Evolutionary conservation across 2,113 vertebrate species (phyloP), one percentile per base, ranked within the genome.

Genomic region (Psophia crepitans): DNA sequence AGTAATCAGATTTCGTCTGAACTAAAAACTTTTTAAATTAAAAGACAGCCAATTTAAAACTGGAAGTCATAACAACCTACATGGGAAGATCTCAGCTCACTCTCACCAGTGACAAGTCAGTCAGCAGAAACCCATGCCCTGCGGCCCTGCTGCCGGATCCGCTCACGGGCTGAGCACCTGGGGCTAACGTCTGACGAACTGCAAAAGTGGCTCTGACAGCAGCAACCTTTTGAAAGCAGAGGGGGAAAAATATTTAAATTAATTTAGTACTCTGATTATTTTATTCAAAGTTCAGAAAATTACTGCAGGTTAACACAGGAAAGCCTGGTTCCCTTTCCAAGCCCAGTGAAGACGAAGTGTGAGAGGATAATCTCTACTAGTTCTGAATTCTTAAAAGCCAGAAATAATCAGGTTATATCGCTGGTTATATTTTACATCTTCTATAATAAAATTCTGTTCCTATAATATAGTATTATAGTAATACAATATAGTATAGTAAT

Each of bases 1-100:
- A 87, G 51, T 48, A 87, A 95, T 95, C 80, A 71, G 43, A 95
- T 89, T 91, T 87, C 57, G 35, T 43, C 65, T 51, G n/a, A 93
- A 77, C 22, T 15, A 84, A 91, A 89, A 89, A 51, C 41, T 85
- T 79, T 69, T 71, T 3, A 90, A 92, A 76, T 96, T 69, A 93
- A 90, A 84, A 88, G 48, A 57, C 24, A 60, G n/a, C 1, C 6
- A 80, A 49, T 74, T 84, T 58, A 68, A 93, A 93, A 56, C 35
- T 53, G 9, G 33, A 71, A 68, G 22, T 71, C 71, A 8, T 43
- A 89, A 75, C 35, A 95, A 32, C 28, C 35, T 78, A 33, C 73
- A 48, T 9, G 43, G 26, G 74, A 86, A 92, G 73, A 84, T 46
- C 33, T 78, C 65, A 33, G 24, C 54, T 78, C 56, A 37, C 30